A percentile compares a stretch with the other conserved stretches of the same genome.
These are phyloP conservation scores for Candoia aspera DNA, from an alignment of 2,113 vertebrate genomes.

Conservation along the genomic window DNA sequence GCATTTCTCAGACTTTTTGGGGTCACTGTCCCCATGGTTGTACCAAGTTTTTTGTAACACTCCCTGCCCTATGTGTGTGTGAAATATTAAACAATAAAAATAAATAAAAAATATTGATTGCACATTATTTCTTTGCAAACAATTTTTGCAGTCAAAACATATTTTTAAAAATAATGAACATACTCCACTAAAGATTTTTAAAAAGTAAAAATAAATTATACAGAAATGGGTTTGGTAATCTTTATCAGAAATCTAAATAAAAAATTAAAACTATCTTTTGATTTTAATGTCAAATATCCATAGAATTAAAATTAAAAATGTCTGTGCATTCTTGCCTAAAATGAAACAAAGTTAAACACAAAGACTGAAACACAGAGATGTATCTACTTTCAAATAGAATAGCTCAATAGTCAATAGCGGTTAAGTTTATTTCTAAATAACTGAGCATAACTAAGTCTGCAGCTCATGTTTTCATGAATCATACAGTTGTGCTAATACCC, in stretches of 20 bases:
- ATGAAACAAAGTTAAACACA: no score
- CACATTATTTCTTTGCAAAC: not conserved
- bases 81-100: no score
- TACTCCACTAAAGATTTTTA: not conserved
- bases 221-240: not conserved
- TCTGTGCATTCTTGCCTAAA: no score
- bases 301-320: no score
- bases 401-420: not conserved
- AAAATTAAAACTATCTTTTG: not conserved
- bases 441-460: not conserved
- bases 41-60: no score
- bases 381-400: not conserved
- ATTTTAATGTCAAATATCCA: not conserved
- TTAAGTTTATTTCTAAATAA: not conserved
- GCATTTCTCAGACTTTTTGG: not conserved
- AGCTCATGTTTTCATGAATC: not conserved
- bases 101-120: no score
- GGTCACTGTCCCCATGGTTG: no score
- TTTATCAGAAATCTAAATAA: not conserved
- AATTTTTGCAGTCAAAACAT: not conserved
- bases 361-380: no score
- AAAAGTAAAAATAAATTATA: not conserved
- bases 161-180: not conserved
- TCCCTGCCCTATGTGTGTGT: no score
- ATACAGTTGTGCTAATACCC: not conserved